Evolutionary conservation across 1,140 invertebrate species (phyloP), one percentile per base, ranked within the genome.

Genomic region (Orius insidiosus): DNA sequence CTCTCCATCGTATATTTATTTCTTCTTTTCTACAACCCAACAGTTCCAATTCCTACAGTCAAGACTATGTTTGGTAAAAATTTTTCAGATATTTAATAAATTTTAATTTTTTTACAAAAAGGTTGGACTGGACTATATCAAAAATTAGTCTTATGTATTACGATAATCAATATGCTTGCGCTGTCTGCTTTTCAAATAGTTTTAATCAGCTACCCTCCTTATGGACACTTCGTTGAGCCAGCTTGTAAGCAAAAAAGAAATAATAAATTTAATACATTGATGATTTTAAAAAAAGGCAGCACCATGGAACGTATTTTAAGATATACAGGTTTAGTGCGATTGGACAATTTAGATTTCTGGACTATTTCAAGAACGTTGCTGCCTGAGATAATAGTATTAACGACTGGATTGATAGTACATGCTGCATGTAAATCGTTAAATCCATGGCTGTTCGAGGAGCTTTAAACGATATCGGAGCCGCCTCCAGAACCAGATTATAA

Each of bases 1-100:
- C 65, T 93, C 43, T 92, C 88, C 8, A 68, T 83, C 33, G 60
- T 89, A 51, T 95, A 95, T 63, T 65, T 89, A 31, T 63, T 81
- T 18, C 70, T 92, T 52, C 72, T 86, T 60, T 70, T 93, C 37
- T 71, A 80, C 56, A 73, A 76, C 51, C 87, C 87, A 19, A 71
- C 88, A 46, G 69, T 87, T 13, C 75, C 77, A 31, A 69, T 83
- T 39, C 85, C 86, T 40, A 78, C 75, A 50, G 53, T 64, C 37
- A 65, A 65, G 53, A 79, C 76, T 46, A 79, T 86, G 65, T 69
- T 65, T 63, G 76, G 75, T 76, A 63, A 64, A 24, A 24, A 24
- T 24, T 60, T 24, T 11, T 31, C 2, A 31, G 42, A 4, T 19
- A 4, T n/a, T n/a, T n/a, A 31, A 32, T 24, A 13, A 45, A 46